These are phyloP conservation scores for Lepus oiostolus DNA, from an alignment of 2,797 vertebrate genomes.

Conservation along the genomic window DNA sequence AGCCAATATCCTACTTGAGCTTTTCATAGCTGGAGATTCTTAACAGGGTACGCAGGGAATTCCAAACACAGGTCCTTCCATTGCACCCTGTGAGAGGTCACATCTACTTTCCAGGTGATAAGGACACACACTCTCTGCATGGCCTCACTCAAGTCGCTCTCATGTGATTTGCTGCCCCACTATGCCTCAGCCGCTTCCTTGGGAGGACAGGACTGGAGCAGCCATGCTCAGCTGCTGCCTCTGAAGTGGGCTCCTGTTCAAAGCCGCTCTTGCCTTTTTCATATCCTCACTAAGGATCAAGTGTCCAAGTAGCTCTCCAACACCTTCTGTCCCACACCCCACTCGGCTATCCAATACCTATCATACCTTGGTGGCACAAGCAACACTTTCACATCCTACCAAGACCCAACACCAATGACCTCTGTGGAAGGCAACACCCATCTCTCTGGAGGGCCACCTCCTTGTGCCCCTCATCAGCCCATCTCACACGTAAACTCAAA, in stretches of 20 bases:
- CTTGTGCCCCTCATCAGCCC: not conserved
- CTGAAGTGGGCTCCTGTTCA: not conserved
- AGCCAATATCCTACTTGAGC: not conserved
- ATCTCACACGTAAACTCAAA: not conserved
- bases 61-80: not conserved
- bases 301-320: not conserved
- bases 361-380: not conserved
- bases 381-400: not conserved
- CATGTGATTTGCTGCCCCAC: not conserved
- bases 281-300: not conserved
- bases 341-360: not conserved
- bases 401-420: too few species aligned
- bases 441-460: not conserved
- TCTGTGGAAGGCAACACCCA: fast-evolving
- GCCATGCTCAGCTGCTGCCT: too few species aligned
- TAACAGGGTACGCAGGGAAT: not conserved
- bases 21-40: not conserved
- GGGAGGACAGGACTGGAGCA: not conserved
- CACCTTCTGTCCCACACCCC: not conserved
- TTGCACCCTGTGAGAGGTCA: not conserved
- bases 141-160: not conserved
- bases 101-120: not conserved
- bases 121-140: not conserved
- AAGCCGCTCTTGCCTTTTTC: not conserved
- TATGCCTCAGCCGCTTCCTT: not conserved